Conservation (phyloP, 2,888 invertebrate species). For the Zhuqinia jingwanae region DNA sequence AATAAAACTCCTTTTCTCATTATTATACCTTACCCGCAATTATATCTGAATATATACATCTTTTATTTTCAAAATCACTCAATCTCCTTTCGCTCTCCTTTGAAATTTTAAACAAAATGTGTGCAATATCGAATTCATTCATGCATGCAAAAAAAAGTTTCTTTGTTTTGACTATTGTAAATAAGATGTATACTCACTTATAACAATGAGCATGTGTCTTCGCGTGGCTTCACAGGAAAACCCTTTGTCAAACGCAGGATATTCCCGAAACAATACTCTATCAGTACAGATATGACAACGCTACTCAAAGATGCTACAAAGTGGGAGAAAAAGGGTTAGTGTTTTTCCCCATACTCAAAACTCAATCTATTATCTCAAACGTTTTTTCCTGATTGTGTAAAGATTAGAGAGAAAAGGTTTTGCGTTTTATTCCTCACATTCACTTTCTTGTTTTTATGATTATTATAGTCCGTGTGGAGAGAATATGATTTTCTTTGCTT, state of each 20-base stretch:
- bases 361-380: not conserved
- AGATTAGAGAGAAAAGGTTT: not conserved
- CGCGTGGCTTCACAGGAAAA: constrained; percentile 59
- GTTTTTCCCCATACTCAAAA: not conserved
- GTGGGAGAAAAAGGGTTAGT: constrained; percentile 72
- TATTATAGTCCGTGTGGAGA: constrained; percentile 69
- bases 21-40: not conserved
- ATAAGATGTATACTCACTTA: not conserved
- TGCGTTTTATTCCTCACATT: not conserved
- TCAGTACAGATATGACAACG: constrained; percentile 73
- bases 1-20: constrained; percentile 18
- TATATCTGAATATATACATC: not conserved
- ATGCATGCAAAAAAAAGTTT: not conserved
- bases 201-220: not conserved
- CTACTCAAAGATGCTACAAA: constrained; percentile 68
- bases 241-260: constrained; percentile 60
- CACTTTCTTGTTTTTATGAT: constrained; percentile 42
- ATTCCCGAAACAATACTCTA: constrained; percentile 65
- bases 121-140: not conserved
- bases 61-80: not conserved
- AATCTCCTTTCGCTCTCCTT: not conserved
- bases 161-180: constrained; percentile 8
- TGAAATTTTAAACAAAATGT: not conserved
- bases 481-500: constrained; percentile 75
- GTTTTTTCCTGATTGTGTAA: not conserved